A percentile compares a stretch with the other conserved stretches of the same genome.
These are phyloP conservation scores for Carpatolechia fugitivella DNA, from an alignment of 2,888 invertebrate species.

Conservation along the genomic window DNA sequence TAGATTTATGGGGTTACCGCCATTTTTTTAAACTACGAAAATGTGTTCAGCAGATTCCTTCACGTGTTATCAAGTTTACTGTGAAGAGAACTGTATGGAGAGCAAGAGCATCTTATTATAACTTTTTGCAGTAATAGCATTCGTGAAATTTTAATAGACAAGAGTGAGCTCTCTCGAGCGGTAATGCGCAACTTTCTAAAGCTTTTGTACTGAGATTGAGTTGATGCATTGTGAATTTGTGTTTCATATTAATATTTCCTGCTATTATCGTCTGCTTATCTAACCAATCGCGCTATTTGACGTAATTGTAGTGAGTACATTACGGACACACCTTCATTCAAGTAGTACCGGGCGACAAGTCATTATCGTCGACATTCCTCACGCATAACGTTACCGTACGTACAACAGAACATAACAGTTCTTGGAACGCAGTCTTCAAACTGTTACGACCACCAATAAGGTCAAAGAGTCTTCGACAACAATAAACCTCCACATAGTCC, in stretches of 20 bases:
- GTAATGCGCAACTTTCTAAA: slow-evolving; percentile 53
- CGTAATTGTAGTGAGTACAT: slow-evolving; percentile 23
- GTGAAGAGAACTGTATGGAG: background rate
- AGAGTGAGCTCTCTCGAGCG: slow-evolving; percentile 46
- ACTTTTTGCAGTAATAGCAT: slow-evolving; percentile 32
- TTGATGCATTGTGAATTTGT: slow-evolving; percentile 2
- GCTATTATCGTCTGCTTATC: slow-evolving; percentile 20
- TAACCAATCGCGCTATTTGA: slow-evolving; percentile 30
- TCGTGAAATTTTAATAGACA: slow-evolving; percentile 49
- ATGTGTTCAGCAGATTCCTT: slow-evolving; percentile 35
- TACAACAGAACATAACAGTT: slow-evolving; percentile 24
- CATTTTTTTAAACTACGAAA: slow-evolving; percentile 61
- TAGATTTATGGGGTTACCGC: slow-evolving; percentile 49
- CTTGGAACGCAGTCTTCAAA: slow-evolving; percentile 7
- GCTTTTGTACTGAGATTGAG: slow-evolving; percentile 29
- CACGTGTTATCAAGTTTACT: background rate
- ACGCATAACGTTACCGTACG: slow-evolving; percentile 43
- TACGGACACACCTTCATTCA: slow-evolving; percentile 38
- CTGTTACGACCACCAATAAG: background rate
- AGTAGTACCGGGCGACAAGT: slow-evolving; percentile 34
- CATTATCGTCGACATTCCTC: slow-evolving; percentile 45
- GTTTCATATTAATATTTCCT: slow-evolving; percentile 4
- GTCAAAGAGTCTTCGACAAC: background rate
- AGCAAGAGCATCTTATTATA: background rate
- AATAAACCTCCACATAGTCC: background rate